phyloP scores from a whole-genome alignment of 2,888 invertebrate species.

The Scrobipalpa costella region DNA sequence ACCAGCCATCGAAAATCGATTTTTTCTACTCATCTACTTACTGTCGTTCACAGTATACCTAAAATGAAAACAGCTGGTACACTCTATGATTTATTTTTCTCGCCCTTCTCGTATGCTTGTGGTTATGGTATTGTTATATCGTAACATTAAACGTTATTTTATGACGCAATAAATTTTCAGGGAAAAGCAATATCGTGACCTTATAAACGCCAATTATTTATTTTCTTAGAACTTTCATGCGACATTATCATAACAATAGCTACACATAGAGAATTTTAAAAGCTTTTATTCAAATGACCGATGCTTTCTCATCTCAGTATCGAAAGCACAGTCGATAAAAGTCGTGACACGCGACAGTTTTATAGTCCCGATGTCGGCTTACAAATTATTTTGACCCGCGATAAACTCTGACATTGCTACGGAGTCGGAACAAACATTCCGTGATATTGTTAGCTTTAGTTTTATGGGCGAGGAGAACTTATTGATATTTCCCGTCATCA shows the following conservation, averaged over 20 bases:
- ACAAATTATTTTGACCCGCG: slow-evolving; percentile 49
- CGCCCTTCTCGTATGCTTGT: too few relatives aligned
- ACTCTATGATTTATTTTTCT: too few relatives aligned
- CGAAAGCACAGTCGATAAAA: slow-evolving; percentile 19
- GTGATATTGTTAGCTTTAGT: slow-evolving; percentile 32
- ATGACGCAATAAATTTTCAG: not conserved
- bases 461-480: slow-evolving; percentile 24
- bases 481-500: slow-evolving; percentile 23
- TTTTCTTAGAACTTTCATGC: too few relatives aligned
- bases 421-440: slow-evolving; percentile 20
- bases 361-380: slow-evolving; percentile 47
- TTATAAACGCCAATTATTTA: not conserved
- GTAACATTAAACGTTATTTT: not conserved
- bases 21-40: too few relatives aligned
- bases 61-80: too few relatives aligned
- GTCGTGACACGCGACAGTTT: slow-evolving; percentile 36
- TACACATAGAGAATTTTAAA: not conserved
- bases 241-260: slow-evolving; percentile 6
- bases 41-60: too few relatives aligned
- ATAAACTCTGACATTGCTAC: slow-evolving; percentile 45
- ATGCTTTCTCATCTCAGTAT: slow-evolving; percentile 23
- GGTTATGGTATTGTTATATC: not conserved
- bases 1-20: too few relatives aligned
- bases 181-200: not conserved
- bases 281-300: slow-evolving; percentile 13